Conservation (phyloP, 2,888 invertebrate genomes). For the Loripinus fragilis region DNA sequence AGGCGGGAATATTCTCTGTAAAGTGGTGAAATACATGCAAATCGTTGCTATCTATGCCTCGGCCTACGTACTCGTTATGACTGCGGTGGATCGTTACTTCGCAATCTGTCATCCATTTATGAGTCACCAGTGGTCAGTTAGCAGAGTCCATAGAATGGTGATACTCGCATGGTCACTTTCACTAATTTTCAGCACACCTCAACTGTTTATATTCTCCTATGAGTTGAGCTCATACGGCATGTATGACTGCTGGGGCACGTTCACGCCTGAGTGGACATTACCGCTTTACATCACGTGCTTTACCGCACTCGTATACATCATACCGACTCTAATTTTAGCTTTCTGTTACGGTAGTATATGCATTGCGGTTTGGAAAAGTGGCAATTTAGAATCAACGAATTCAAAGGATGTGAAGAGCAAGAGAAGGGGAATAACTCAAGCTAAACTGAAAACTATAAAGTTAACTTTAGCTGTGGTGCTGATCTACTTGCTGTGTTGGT, state of each 20-base stretch:
- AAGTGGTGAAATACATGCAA: slow-evolving; percentile 87
- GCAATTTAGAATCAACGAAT: background rate
- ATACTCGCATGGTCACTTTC: slow-evolving; percentile 83
- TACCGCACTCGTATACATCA: slow-evolving; percentile 78
- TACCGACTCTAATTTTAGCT: slow-evolving; percentile 64
- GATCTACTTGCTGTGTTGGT: slow-evolving; percentile 87
- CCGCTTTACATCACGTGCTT: slow-evolving; percentile 82
- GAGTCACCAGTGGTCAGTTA: slow-evolving; percentile 84
- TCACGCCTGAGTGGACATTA: slow-evolving; percentile 76
- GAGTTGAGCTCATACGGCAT: slow-evolving; percentile 47
- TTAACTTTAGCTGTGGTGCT: slow-evolving; percentile 84
- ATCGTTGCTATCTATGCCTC: slow-evolving; percentile 76
- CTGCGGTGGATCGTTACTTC: slow-evolving; percentile 83
- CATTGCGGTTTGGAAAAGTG: slow-evolving; percentile 51
- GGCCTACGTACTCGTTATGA: slow-evolving; percentile 82
- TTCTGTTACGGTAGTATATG: slow-evolving; percentile 58
- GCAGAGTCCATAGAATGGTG: slow-evolving; percentile 82
- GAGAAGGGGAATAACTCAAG: slow-evolving; percentile 79
- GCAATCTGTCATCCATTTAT: slow-evolving; percentile 86
- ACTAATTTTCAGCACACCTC: slow-evolving; percentile 86
- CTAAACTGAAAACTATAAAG: slow-evolving; percentile 84
- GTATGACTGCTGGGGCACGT: slow-evolving; percentile 75
- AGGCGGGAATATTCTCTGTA: slow-evolving; percentile 81
- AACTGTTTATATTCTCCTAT: slow-evolving; percentile 84
- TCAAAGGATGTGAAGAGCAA: background rate